These are phyloP conservation scores for Hypomecis atomaria DNA, from an alignment of 2,888 invertebrate species.

Conservation along the genomic window DNA sequence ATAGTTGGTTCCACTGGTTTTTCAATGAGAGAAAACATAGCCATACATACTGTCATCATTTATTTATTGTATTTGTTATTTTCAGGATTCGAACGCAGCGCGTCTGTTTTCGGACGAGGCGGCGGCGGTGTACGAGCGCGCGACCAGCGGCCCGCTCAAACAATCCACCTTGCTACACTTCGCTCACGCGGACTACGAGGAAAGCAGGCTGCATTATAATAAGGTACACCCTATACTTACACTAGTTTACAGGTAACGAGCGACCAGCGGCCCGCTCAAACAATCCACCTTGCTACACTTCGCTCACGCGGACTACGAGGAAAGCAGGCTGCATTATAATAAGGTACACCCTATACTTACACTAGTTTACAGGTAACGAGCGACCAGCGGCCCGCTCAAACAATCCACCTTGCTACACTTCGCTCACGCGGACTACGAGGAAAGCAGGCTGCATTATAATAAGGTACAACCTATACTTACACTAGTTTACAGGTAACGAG, in stretches of 20 bases:
- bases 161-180: constrained; percentile 98
- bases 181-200: constrained; percentile 99
- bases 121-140: constrained; percentile 96
- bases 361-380: no score
- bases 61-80: not conserved
- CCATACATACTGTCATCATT: no score
- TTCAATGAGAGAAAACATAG: no score
- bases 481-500: no score
- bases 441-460: constrained; percentile 97
- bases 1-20: no score
- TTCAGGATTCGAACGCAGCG: constrained; percentile 95
- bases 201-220: constrained; percentile 97
- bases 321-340: constrained; percentile 97
- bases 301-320: constrained; percentile 99
- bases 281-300: constrained; percentile 98
- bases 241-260: no score
- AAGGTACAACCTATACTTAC: no score
- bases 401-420: constrained; percentile 98
- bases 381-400: constrained; percentile 93
- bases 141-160: constrained; percentile 93
- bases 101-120: constrained; percentile 98
- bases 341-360: no score
- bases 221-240: no score
- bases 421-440: constrained; percentile 99
- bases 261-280: constrained; percentile 93